Percentiles rank a stretch among this genome's conserved stretches.
Conservation (phyloP, 2,113 vertebrate genomes). For the Catagonus wagneri region DNA sequence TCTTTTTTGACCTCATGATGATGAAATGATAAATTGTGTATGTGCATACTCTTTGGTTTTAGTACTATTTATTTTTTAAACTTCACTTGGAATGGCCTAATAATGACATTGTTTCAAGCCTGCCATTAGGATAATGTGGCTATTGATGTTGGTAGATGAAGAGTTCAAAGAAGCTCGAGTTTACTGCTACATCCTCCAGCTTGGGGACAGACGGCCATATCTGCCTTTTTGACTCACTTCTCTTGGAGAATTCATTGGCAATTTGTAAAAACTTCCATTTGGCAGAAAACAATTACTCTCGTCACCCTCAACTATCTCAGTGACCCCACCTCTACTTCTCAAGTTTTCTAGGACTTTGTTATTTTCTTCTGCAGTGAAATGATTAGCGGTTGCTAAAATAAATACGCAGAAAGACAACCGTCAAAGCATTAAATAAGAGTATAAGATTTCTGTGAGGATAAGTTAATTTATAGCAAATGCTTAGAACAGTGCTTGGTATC, state of each 20-base stretch:
- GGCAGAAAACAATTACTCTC: background rate
- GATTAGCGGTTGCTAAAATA: conserved; percentile 33
- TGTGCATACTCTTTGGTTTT: conserved; percentile 1
- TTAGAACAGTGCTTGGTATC: background rate
- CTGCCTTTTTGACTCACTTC: background rate
- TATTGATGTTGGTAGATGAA: background rate
- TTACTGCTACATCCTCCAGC: background rate
- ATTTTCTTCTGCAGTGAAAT: background rate
- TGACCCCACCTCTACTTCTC: background rate
- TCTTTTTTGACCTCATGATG: background rate
- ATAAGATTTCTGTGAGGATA: background rate
- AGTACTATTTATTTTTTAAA: conserved; percentile 21
- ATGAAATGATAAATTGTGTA: conserved; percentile 31
- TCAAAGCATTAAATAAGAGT: background rate
- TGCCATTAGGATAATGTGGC: background rate
- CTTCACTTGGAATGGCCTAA: background rate
- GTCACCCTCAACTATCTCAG: background rate
- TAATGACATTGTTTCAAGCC: background rate
- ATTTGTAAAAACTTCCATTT: background rate
- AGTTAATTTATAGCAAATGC: background rate
- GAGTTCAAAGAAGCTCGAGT: background rate
- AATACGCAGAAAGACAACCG: background rate
- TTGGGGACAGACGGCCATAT: background rate
- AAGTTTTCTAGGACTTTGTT: background rate
- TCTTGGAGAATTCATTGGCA: background rate